Evolutionary conservation across 2,888 invertebrate genomes (phyloP).

Genomic region (Drosophila suboccidentalis): DNA sequence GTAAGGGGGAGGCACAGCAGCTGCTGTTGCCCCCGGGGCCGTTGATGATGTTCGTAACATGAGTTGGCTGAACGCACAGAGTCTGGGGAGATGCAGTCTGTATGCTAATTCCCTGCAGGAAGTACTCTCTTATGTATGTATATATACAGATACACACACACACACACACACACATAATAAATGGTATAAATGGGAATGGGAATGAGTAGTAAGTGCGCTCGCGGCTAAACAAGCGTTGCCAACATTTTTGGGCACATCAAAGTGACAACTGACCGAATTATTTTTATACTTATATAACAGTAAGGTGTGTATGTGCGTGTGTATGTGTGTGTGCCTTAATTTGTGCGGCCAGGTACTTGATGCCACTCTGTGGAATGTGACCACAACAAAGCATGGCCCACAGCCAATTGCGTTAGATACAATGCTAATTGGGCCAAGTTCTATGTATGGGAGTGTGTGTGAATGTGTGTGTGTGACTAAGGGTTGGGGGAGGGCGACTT

Average conservation of each 20-base stretch:
- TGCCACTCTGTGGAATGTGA: slow-evolving; percentile 46
- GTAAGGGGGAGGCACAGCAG: slow-evolving; percentile 28
- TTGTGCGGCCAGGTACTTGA: slow-evolving; percentile 54
- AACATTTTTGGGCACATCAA: slow-evolving; percentile 69
- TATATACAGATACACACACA: slow-evolving; percentile 7
- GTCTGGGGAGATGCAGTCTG: slow-evolving; percentile 55
- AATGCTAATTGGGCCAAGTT: slow-evolving; percentile 74
- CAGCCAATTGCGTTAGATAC: slow-evolving; percentile 73
- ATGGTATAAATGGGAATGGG: not conserved
- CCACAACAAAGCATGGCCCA: slow-evolving; percentile 78
- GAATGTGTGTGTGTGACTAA: not conserved
- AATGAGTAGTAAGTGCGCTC: slow-evolving; percentile 32
- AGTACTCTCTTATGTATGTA: slow-evolving; percentile 35
- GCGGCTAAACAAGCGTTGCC: slow-evolving; percentile 60
- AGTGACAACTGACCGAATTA: slow-evolving; percentile 80
- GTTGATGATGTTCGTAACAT: slow-evolving; percentile 63
- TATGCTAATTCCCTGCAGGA: slow-evolving; percentile 79
- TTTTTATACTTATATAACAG: slow-evolving; percentile 33
- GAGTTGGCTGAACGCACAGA: slow-evolving; percentile 48
- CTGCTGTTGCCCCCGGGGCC: slow-evolving; percentile 52
- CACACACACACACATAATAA: not conserved
- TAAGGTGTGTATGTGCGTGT: slow-evolving; percentile 13
- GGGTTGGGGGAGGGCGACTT: slow-evolving; percentile 8
- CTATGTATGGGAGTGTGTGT: slow-evolving; percentile 1
- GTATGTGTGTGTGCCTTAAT: slow-evolving; percentile 34